Evolutionary conservation across 2,888 invertebrate species (phyloP).

Genomic region (Emesis russula): DNA sequence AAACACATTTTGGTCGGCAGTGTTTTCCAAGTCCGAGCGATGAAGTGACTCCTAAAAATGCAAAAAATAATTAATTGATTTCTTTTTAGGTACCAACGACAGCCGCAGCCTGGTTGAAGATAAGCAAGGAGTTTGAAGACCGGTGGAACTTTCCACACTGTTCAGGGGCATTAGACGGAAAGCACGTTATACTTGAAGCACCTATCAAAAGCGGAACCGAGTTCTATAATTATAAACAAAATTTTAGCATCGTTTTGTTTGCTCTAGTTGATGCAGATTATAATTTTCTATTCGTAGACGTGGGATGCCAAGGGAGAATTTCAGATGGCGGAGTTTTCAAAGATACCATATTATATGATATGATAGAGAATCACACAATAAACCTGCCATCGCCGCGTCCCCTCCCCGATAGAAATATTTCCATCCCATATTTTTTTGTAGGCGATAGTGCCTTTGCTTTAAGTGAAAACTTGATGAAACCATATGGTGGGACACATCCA

Average conservation of each 20-base stretch:
- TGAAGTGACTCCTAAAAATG: no score
- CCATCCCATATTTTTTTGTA: conserved; percentile 45
- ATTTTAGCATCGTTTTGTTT: conserved; percentile 71
- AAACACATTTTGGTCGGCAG: no score
- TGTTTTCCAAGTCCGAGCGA: no score
- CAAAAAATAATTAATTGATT: no score
- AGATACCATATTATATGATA: conserved; percentile 33
- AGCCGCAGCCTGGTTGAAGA: conserved; percentile 74
- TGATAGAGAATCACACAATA: conserved; percentile 31
- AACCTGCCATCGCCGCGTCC: conserved; percentile 37
- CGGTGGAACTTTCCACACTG: conserved; percentile 77
- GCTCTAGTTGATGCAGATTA: conserved; percentile 71
- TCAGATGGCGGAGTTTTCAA: conserved; percentile 51
- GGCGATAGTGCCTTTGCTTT: conserved; percentile 46
- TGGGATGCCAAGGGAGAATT: conserved; percentile 54
- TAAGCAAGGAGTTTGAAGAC: conserved; percentile 75
- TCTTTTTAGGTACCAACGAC: conserved; percentile 75
- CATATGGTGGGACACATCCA: conserved; percentile 40
- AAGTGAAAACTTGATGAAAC: conserved; percentile 41
- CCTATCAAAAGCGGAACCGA: conserved; percentile 41
- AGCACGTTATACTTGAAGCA: background rate
- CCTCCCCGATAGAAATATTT: conserved; percentile 31
- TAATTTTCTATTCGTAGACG: conserved; percentile 47
- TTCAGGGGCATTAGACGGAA: background rate
- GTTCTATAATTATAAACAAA: conserved; percentile 46